Percentiles rank a stretch among this genome's conserved stretches.
These are phyloP conservation scores for Epinotia nisella DNA, from an alignment of 2,888 invertebrate species.

Conservation along the genomic window DNA sequence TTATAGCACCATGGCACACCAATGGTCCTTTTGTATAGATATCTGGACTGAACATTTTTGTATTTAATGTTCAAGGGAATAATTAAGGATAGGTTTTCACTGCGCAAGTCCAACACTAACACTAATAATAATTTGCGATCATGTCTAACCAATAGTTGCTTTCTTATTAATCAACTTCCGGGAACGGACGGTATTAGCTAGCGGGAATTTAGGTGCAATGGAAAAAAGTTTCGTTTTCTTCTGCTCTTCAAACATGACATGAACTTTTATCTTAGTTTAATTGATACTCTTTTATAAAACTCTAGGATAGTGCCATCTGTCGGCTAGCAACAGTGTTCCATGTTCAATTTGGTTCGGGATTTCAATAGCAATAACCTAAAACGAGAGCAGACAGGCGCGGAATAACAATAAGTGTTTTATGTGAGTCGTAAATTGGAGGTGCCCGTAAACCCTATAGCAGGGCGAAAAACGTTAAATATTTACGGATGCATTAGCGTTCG, in stretches of 20 bases:
- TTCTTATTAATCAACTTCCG: not conserved
- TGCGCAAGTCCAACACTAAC: not conserved
- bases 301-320: not conserved
- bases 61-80: not conserved
- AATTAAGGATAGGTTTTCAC: not conserved
- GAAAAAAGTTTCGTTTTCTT: too few relatives aligned
- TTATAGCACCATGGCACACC: not conserved
- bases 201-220: too few relatives aligned
- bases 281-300: too few relatives aligned
- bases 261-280: too few relatives aligned
- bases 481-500: slow-evolving; percentile 29
- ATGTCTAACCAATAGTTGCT: not conserved
- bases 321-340: not conserved
- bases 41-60: not conserved
- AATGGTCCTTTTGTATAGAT: not conserved
- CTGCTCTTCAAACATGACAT: too few relatives aligned
- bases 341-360: not conserved
- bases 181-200: not conserved
- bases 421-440: slow-evolving; percentile 20
- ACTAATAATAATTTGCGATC: not conserved
- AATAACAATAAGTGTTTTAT: slow-evolving; percentile 37
- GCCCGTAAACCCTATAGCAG: slow-evolving; percentile 7
- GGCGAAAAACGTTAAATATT: slow-evolving; percentile 23
- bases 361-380: slow-evolving; percentile 27
- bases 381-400: slow-evolving; percentile 19